Conservation (phyloP, 2,113 vertebrate species). For the Micromys minutus region DNA sequence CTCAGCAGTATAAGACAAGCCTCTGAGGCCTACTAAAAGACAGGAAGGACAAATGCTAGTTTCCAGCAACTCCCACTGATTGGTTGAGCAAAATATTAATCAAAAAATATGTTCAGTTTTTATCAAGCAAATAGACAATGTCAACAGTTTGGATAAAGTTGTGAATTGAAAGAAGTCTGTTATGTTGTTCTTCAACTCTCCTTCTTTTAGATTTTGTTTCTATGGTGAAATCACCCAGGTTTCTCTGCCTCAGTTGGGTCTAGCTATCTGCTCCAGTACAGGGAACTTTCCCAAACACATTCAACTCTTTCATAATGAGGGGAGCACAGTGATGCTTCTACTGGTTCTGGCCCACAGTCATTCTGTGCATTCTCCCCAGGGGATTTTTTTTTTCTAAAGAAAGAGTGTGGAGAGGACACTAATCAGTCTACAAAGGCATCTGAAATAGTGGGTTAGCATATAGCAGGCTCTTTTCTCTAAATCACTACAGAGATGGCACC, state of each 20-base stretch:
- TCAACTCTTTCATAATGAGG: not conserved
- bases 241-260: not conserved
- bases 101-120: not conserved
- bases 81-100: not conserved
- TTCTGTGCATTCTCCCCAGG: not conserved
- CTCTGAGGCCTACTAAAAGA: not conserved
- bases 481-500: not conserved
- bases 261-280: not conserved
- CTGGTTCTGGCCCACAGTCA: not conserved
- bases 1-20: not conserved
- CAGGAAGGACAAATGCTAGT: not conserved
- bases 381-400: constrained; percentile 33
- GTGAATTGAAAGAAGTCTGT: not conserved
- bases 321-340: not conserved
- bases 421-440: not conserved
- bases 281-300: not conserved
- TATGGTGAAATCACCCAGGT: not conserved
- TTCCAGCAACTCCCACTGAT: not conserved
- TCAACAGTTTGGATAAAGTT: not conserved
- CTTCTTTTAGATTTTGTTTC: not conserved
- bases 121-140: not conserved
- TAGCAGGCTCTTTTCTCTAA: constrained; percentile 7
- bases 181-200: not conserved
- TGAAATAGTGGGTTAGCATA: not conserved
- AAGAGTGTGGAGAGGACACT: not conserved